These are phyloP conservation scores for Caenorhabditis sp. DNA, from an alignment of 2,888 invertebrate species.

Conservation along the genomic window DNA sequence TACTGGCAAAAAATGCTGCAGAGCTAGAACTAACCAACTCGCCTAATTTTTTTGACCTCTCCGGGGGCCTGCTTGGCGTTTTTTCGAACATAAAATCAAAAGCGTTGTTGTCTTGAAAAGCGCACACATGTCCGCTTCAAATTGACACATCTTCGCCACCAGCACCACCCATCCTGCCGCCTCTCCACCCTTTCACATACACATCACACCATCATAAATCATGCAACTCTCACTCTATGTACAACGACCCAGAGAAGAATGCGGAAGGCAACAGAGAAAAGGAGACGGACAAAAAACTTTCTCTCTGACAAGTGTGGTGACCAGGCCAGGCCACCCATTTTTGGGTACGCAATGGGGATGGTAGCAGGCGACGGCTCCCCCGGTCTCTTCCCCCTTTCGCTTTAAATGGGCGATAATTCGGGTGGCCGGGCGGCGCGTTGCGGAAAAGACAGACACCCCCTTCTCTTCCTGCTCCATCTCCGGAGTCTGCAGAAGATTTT, in stretches of 20 bases:
- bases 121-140: conserved; percentile 11
- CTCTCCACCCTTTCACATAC: conserved; percentile 18
- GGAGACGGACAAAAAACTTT: too few species aligned
- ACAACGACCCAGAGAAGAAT: conserved; percentile 16
- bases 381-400: conserved; percentile 5
- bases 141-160: conserved; percentile 15
- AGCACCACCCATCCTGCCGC: conserved; percentile 6
- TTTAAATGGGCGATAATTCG: conserved; percentile 52
- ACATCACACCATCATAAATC: conserved; percentile 49
- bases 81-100: background rate
- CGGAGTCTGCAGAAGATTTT: conserved; percentile 26
- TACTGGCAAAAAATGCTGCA: background rate
- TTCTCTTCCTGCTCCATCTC: background rate
- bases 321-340: background rate
- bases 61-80: conserved; percentile 32
- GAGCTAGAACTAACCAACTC: conserved; percentile 11
- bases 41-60: conserved; percentile 44
- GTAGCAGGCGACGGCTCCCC: background rate
- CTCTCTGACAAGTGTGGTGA: conserved; percentile 51
- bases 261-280: too few species aligned
- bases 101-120: background rate
- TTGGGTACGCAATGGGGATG: too few species aligned
- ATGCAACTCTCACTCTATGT: conserved; percentile 53
- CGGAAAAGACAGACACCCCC: conserved; percentile 12
- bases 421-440: conserved; percentile 11